These are phyloP conservation scores for Schizopygopsis malacanthus DNA, from an alignment of 2,797 vertebrate genomes.

Conservation along the genomic window DNA sequence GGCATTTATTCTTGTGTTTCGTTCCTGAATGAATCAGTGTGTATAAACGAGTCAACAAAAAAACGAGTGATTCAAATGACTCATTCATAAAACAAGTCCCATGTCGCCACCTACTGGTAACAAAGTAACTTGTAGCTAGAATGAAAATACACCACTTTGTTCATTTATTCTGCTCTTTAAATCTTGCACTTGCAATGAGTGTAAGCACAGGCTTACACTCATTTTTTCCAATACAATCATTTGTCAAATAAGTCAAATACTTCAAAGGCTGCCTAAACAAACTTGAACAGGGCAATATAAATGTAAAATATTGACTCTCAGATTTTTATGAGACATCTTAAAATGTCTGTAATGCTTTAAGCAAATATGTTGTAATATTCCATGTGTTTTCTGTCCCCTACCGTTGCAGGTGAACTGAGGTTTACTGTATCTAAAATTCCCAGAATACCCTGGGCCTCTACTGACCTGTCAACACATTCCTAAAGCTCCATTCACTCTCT, in stretches of 20 bases:
- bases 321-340: background rate
- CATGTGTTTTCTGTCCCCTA: background rate
- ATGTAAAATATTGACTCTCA: background rate
- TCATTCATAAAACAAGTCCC: background rate
- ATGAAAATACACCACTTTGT: background rate
- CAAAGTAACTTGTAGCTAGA: background rate
- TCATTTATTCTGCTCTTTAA: background rate
- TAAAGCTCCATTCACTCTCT: conserved; percentile 27
- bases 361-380: background rate
- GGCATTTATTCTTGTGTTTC: background rate
- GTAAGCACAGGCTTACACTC: background rate
- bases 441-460: conserved; percentile 24
- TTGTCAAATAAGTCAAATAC: background rate
- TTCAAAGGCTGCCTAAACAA: background rate
- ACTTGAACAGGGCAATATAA: background rate
- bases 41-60: background rate
- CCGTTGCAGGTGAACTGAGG: conserved; percentile 1
- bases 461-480: conserved; percentile 41
- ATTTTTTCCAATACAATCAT: background rate
- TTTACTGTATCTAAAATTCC: conserved; percentile 31
- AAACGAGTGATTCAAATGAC: background rate
- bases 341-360: background rate
- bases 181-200: too few relatives aligned
- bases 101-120: background rate
- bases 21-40: background rate